Evolutionary conservation across 2,888 invertebrate species (phyloP).

Genomic region (Zeuzera pyrina): DNA sequence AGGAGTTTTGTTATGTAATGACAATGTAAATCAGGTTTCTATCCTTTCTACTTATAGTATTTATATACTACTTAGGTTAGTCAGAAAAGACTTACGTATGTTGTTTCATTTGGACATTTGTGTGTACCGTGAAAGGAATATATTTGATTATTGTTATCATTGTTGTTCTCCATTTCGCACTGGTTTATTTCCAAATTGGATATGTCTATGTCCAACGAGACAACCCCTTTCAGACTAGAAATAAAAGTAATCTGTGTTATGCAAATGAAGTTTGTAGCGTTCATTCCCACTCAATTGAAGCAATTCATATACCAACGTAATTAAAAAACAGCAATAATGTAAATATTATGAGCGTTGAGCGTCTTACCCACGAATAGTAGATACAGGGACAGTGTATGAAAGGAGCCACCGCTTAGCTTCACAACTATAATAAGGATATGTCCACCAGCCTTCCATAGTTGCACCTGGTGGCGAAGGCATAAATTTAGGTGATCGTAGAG

Average conservation of each 20-base stretch:
- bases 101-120: conserved; percentile 88
- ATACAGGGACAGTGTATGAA: conserved; percentile 82
- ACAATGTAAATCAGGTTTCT: no score
- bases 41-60: no score
- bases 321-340: background rate
- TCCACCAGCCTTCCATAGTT: conserved; percentile 87
- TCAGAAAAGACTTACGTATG: conserved; percentile 75
- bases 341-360: no score
- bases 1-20: no score
- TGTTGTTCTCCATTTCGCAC: conserved; percentile 74
- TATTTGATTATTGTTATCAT: conserved; percentile 74
- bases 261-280: no score
- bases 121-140: conserved; percentile 90
- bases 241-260: conserved; percentile 7
- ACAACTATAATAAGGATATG: conserved; percentile 91
- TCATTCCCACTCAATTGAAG: background rate
- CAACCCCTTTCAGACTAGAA: conserved; percentile 63
- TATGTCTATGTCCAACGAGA: conserved; percentile 83
- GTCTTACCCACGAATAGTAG: conserved; percentile 51
- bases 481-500: conserved; percentile 78
- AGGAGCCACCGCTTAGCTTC: conserved; percentile 84
- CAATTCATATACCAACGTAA: background rate
- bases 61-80: no score
- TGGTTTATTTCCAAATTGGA: conserved; percentile 88
- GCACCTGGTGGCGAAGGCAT: conserved; percentile 76